Conservation (phyloP, 2,888 invertebrate species). For the Mesochorus sp. region DNA sequence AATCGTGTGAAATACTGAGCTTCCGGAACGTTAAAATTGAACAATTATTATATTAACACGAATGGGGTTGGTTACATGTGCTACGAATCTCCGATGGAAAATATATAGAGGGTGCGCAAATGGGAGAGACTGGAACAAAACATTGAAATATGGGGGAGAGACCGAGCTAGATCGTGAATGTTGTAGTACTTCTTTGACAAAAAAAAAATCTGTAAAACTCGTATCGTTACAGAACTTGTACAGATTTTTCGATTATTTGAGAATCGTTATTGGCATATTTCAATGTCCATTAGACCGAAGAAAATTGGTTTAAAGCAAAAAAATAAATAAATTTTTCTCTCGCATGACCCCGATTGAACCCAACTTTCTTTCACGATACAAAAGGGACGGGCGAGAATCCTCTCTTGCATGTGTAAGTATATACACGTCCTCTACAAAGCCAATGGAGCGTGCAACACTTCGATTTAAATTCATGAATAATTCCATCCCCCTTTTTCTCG, state of each 20-base stretch:
- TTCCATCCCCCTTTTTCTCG: conserved; percentile 61
- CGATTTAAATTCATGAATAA: conserved; percentile 79
- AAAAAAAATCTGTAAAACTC: too few species aligned
- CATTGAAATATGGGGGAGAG: too few species aligned
- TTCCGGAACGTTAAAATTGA: conserved; percentile 70
- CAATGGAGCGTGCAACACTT: conserved; percentile 75
- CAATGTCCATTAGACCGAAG: too few species aligned
- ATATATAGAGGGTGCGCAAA: too few species aligned
- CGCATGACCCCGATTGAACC: background rate
- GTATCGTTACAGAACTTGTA: too few species aligned
- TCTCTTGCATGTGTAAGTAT: background rate
- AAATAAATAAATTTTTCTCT: background rate
- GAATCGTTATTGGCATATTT: too few species aligned
- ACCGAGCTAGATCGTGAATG: too few species aligned
- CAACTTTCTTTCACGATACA: background rate
- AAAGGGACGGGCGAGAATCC: conserved; percentile 3
- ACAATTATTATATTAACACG: conserved; percentile 75
- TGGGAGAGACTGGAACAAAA: too few species aligned
- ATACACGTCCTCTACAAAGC: conserved; percentile 59
- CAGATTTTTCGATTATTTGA: too few species aligned
- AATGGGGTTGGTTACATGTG: background rate
- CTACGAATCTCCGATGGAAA: background rate
- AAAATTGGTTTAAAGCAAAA: background rate
- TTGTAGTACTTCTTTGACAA: too few species aligned
- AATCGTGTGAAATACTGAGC: conserved; percentile 73